Conservation (phyloP, 2,888 invertebrate species). For the Cephus spinipes region DNA sequence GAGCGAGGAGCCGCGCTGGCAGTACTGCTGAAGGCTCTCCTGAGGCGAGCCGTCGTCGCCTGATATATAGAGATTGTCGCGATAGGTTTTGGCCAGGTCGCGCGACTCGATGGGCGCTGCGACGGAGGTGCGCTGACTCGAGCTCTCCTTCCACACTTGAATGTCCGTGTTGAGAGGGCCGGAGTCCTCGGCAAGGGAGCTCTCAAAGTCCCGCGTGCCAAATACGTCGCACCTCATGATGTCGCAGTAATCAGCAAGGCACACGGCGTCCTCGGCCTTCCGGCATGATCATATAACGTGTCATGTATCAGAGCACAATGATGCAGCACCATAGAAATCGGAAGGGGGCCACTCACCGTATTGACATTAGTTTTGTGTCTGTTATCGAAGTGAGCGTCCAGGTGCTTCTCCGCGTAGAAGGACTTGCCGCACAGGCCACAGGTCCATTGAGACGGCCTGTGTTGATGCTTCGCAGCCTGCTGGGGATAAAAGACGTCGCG, state of each 20-base stretch:
- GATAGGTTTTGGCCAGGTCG: conserved; percentile 41
- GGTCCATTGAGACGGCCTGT: conserved; percentile 89
- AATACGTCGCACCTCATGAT: conserved; percentile 95
- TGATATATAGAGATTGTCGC: conserved; percentile 8
- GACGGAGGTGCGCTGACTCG: conserved; percentile 72
- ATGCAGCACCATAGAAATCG: neutral
- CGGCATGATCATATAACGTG: no score
- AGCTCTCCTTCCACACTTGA: conserved; percentile 82
- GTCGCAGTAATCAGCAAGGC: conserved; percentile 94
- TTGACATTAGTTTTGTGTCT: conserved; percentile 87
- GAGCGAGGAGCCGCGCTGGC: conserved; percentile 32
- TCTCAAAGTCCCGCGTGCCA: conserved; percentile 74
- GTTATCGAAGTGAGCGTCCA: conserved; percentile 91
- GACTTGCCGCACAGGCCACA: conserved; percentile 93
- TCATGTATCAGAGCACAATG: no score
- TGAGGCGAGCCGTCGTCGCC: conserved; percentile 28
- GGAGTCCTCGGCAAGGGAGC: conserved; percentile 72
- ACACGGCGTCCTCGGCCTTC: conserved; percentile 91
- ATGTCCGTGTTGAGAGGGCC: conserved; percentile 80
- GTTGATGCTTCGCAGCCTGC: conserved; percentile 86
- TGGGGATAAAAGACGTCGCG: conserved; percentile 90
- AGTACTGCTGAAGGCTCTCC: conserved; percentile 37
- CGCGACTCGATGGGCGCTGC: conserved; percentile 48
- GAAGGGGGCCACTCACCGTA: conserved; percentile 70
- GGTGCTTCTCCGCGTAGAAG: conserved; percentile 88